Conservation (phyloP, 2,113 vertebrate genomes). For the Recurvirostra avosetta region DNA sequence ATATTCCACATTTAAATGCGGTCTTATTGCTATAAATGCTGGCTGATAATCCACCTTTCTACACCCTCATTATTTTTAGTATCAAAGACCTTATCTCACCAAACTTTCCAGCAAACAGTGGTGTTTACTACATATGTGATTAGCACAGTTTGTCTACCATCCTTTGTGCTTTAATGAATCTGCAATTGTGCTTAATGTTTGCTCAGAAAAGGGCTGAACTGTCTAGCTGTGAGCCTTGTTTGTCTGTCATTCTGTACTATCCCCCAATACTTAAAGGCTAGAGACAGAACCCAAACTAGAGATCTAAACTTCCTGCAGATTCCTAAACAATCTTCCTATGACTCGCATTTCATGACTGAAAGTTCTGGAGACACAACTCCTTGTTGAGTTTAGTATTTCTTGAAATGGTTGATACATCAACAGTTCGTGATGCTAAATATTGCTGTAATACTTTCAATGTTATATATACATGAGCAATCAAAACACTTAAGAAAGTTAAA, state of each 20-base stretch:
- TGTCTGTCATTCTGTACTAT: neutral
- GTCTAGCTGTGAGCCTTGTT: neutral
- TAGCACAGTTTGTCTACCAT: neutral
- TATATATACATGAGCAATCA: slow-evolving; percentile 37
- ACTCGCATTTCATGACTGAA: neutral
- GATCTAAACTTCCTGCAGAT: neutral
- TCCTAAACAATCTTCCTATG: neutral
- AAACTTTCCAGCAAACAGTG: neutral
- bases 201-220: neutral
- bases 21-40: slow-evolving; percentile 46
- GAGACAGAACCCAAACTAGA: neutral
- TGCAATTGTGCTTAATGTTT: slow-evolving; percentile 65
- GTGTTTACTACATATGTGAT: neutral
- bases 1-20: fast-evolving
- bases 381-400: slow-evolving; percentile 15
- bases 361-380: neutral
- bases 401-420: slow-evolving; percentile 39
- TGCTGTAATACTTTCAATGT: slow-evolving; percentile 93
- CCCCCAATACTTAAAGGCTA: neutral
- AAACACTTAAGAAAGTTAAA: slow-evolving; percentile 47
- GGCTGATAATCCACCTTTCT: neutral
- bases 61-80: neutral
- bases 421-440: slow-evolving; percentile 78
- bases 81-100: neutral
- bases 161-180: slow-evolving; percentile 70